Percentiles rank a stretch among this genome's conserved stretches.
Evolutionary conservation across 2,888 invertebrate genomes (phyloP).

Genomic region (Ennomos fuscantarius): DNA sequence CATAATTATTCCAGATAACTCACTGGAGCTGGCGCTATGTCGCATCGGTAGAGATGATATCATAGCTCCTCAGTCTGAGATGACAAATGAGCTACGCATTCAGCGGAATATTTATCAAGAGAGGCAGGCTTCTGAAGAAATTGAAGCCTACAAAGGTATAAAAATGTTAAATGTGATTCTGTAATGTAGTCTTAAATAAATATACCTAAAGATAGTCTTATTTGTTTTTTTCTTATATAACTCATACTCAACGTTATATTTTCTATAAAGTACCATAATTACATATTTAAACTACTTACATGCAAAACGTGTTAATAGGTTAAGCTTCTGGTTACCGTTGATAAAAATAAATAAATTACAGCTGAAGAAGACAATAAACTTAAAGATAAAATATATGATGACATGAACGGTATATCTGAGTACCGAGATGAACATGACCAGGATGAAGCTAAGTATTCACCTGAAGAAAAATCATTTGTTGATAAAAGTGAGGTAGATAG

Average conservation of each 20-base stretch:
- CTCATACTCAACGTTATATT: too few species aligned
- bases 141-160: slow-evolving; percentile 81
- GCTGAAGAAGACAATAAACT: slow-evolving; percentile 82
- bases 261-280: too few species aligned
- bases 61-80: slow-evolving; percentile 92
- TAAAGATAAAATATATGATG: slow-evolving; percentile 73
- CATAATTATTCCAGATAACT: slow-evolving; percentile 75
- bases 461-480: slow-evolving; percentile 90
- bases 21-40: slow-evolving; percentile 93
- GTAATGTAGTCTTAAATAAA: not conserved
- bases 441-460: slow-evolving; percentile 91
- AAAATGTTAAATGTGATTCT: not conserved
- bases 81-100: slow-evolving; percentile 82
- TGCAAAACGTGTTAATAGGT: too few species aligned
- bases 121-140: slow-evolving; percentile 81
- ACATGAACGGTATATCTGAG: slow-evolving; percentile 66
- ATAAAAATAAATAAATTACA: slow-evolving; percentile 34
- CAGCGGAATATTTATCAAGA: slow-evolving; percentile 82
- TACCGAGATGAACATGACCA: slow-evolving; percentile 75
- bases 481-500: slow-evolving; percentile 87
- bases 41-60: slow-evolving; percentile 96
- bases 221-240: too few species aligned
- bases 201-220: too few species aligned
- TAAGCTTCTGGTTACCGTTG: too few species aligned
- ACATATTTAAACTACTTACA: too few species aligned